phyloP scores from a whole-genome alignment of 1,140 invertebrate genomes.

The Trypoxylus dichotomus region DNA sequence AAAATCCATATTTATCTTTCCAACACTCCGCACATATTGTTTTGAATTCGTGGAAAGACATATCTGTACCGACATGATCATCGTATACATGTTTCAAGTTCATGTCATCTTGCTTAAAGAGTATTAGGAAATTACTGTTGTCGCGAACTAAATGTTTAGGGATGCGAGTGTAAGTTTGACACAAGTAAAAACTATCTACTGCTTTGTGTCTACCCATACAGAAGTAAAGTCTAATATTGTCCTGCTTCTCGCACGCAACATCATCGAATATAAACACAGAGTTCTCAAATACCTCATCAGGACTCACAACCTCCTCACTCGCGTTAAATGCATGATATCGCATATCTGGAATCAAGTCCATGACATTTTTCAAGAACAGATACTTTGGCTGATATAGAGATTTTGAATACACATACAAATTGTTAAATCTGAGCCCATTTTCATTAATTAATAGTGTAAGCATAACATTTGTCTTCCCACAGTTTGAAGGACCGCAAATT shows the following conservation, averaged over 20 bases:
- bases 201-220: no score
- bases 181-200: no score
- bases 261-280: no score
- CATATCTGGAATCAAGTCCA: conserved; percentile 38
- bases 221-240: no score
- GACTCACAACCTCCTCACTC: no score
- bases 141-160: conserved; percentile 54
- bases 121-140: conserved; percentile 52
- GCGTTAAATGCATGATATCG: conserved; percentile 44
- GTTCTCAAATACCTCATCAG: no score
- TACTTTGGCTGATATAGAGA: conserved; percentile 41
- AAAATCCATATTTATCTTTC: conserved; percentile 44
- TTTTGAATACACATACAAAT: conserved; percentile 40
- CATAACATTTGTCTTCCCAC: conserved; percentile 40
- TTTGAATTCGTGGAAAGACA: no score
- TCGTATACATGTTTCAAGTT: conserved; percentile 43
- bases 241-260: no score
- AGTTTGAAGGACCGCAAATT: conserved; percentile 36
- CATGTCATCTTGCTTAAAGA: conserved; percentile 54
- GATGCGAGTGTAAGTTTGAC: conserved; percentile 51
- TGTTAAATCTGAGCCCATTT: conserved; percentile 40
- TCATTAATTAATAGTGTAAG: conserved; percentile 34
- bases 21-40: conserved; percentile 45
- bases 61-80: no score
- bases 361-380: conserved; percentile 35